Percentiles rank a stretch among this genome's conserved stretches.
Evolutionary conservation across 2,797 vertebrate genomes (phyloP).

Genomic region (Coranthus polyacanthus): DNA sequence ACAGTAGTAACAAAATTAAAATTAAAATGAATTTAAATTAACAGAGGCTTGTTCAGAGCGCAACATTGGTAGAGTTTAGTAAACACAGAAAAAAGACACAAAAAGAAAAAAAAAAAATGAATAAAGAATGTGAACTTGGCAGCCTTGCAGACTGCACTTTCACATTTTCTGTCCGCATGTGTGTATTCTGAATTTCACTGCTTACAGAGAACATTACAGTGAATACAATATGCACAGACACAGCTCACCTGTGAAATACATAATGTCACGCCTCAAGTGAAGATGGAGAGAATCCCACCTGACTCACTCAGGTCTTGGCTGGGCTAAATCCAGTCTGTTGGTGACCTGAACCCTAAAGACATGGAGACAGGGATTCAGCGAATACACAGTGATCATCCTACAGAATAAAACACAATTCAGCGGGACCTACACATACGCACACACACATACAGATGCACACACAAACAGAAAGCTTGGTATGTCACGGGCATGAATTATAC

Average conservation of each 20-base stretch:
- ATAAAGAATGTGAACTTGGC: slow-evolving; percentile 6
- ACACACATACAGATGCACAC: slow-evolving; percentile 30
- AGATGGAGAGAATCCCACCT: slow-evolving; percentile 24
- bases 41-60: no score
- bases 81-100: background rate
- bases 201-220: background rate
- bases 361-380: slow-evolving; percentile 48
- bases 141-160: background rate
- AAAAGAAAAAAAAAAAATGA: background rate
- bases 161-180: slow-evolving; percentile 16
- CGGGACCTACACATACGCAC: slow-evolving; percentile 34
- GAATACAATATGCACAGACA: slow-evolving; percentile 28
- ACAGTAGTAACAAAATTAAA: background rate
- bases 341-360: slow-evolving; percentile 48
- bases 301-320: slow-evolving; percentile 36
- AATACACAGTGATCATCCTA: slow-evolving; percentile 54
- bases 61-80: background rate
- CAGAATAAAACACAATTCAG: slow-evolving; percentile 39
- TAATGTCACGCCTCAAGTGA: slow-evolving; percentile 27
- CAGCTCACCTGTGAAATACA: slow-evolving; percentile 58
- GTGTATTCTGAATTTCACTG: slow-evolving; percentile 6
- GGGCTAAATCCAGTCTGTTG: slow-evolving; percentile 48
- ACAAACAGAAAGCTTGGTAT: slow-evolving; percentile 32
- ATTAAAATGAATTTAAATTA: background rate
- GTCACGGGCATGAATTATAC: slow-evolving; percentile 82